Base-by-base conservation (phyloP, 2,888 invertebrate genomes). In the Steinernema carpocapsae region DNA sequence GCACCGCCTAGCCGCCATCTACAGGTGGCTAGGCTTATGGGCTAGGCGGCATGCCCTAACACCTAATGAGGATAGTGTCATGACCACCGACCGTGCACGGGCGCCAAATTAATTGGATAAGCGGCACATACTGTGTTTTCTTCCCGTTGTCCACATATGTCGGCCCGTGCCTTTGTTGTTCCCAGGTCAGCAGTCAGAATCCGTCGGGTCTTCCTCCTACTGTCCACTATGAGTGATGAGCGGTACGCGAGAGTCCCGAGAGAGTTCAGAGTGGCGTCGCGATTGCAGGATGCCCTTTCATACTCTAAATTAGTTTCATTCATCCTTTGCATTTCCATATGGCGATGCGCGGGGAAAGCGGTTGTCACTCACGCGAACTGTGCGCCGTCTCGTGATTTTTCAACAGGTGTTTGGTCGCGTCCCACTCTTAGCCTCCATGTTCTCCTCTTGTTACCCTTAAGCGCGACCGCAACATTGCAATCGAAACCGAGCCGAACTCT, bases 151-250 rank as follows among this genome's bases (percentile, higher is more conserved):
- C 26, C n/a, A 24, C 56, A 10, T 22, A 56, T 56, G 56, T 56
- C 56, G 56, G 56, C 17, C 10, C 26, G 26, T 17, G n/a, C 26
- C 26, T 56, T n/a, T n/a, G n/a, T n/a, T 56, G 56, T 56, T 6
- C 26, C 26, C 56, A 56, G 56, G 56, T 56, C 56, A 56, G 56
- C 56, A 56, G 56, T 56, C 56, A 56, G 56, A 24, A 26, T 22
- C 26, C 7, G 56, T 56, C 26, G 6, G n/a, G n/a, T n/a, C n/a
- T n/a, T n/a, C n/a, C n/a, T n/a, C n/a, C n/a, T n/a, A n/a, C n/a
- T n/a, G n/a, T n/a, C n/a, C n/a, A n/a, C n/a, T 24, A 56, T 56
- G 56, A 56, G 56, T 56, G 56, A 56, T 56, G 56, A 22, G 56
- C 56, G 48, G n/a, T n/a, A n/a, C 48, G 48, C 17, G 48, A 17